Evolutionary conservation across 1,140 invertebrate species (phyloP), one percentile per base, ranked within the genome.

Genomic region (Leptinotarsa undecemlineata): DNA sequence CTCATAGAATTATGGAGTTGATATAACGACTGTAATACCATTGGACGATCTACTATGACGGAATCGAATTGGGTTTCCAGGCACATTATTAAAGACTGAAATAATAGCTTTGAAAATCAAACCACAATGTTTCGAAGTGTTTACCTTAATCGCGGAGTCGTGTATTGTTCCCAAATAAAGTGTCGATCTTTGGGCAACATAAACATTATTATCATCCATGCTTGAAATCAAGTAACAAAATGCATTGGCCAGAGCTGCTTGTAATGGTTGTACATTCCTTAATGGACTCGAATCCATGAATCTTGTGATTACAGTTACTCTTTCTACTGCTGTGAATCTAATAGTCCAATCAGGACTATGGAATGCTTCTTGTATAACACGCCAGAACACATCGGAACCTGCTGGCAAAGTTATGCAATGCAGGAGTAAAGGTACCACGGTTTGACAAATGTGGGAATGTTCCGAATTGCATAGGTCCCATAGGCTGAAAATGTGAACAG

Each of bases 161-260:
- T 98, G 96, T 81, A 99, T 92, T 17, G 96, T 98, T 78, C 97
- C 96, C 48, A 99, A 88, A 83, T 96, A 96, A 17, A 99, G 88
- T 2, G 96, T 95, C 5, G 97, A 92, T 82, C 96, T 90, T 86
- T 99, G 97, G 4, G 96, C 96, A 15, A 99, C 96, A 80, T 96
- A 93, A 48, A 98, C 92, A 85, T 96, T 97, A 71, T 93, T 92
- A 85, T 99, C 98, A 86, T 99, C 96, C 89, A 99, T 94, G 76
- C 96, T 96, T 68, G 95, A 95, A 77, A 99, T 94, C 26, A 99
- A 88, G 85, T 98, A 97, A 85, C 96, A 99, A 87, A 99, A 99
- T 15, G 96, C 95, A 83, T 97, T 98, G 14, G 97, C 95, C 78
- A 99, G 84, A 0, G 95, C 94, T n/a, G 96, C 95, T 86, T 98